Evolutionary conservation across 2,113 vertebrate genomes (phyloP), one percentile per base, ranked within the genome.

Genomic region (Campylomormyrus tamandua): DNA sequence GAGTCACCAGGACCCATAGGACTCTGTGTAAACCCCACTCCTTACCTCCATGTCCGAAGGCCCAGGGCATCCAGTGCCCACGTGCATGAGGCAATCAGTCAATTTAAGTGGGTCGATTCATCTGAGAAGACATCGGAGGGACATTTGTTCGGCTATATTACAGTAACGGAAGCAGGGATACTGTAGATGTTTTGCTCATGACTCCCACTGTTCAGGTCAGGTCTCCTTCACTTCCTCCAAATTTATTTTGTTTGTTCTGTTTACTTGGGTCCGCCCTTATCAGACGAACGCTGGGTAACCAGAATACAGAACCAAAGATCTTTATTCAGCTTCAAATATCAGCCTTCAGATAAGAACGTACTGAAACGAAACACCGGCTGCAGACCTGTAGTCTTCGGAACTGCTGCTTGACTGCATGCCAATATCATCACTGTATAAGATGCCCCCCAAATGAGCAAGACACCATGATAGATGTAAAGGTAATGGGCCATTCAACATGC

Each of bases 131-230:
- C 45, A 84, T 45, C 21, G 24, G 83, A 48, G 83, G 35, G 24
- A n/a, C 80, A 83, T 45, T 83, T 83, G 80, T 83, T 83, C 80
- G 19, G 83, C 45, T 84, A 13, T 11, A 48, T 84, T 84, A 84
- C 83, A 45, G 45, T 46, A 80, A 80, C 5, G 21, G 45, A 84
- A 48, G 45, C 83, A 84, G 45, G 45, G 24, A 46, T 48, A 84
- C 45, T 84, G 42, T 24, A 42, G 45, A 84, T 84, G 21, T 42
- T 24, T 84, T 87, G 48, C 74, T 80, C 35, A 80, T 42, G 49
- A 87, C 46, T 87, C n/a, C 13, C 48, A 15, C 84, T 15, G 27
- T 87, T 53, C 48, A 45, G 83, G 46, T 84, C 83, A 49, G 21
- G 21, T 85, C 42, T 84, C 45, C 39, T 85, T 87, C 49, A 87